A percentile compares a stretch with the other conserved stretches of the same genome.
These are phyloP conservation scores for Pedicia rivosa DNA, from an alignment of 2,888 invertebrate species.

Conservation along the genomic window DNA sequence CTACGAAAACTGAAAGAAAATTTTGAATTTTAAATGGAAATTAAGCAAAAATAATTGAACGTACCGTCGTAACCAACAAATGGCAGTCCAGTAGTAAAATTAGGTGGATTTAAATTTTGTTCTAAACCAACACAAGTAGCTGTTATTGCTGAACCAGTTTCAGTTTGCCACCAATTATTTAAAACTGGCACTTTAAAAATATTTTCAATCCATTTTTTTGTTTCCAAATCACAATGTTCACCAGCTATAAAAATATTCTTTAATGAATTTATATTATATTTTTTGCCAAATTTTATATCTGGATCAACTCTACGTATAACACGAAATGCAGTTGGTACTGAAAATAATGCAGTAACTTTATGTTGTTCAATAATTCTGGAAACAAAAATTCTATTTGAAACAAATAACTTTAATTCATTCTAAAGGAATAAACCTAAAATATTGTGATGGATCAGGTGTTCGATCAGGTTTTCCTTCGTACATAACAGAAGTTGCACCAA, in stretches of 20 bases:
- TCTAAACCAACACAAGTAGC: conserved; percentile 67
- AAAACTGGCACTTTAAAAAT: conserved; percentile 58
- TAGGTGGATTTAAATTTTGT: conserved; percentile 51
- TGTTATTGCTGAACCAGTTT: conserved; percentile 81
- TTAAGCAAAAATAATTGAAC: conserved; percentile 14
- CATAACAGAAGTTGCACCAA: conserved; percentile 62
- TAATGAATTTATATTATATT: conserved; percentile 54
- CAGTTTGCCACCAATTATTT: conserved; percentile 98
- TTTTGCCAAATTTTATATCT: conserved; percentile 45
- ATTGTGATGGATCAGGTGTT: conserved; percentile 84
- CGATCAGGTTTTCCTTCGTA: conserved; percentile 91
- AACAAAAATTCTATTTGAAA: conserved; percentile 7
- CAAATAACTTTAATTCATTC: background rate
- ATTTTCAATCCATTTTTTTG: conserved; percentile 59
- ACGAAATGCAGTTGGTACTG: conserved; percentile 80
- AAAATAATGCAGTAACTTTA: conserved; percentile 68
- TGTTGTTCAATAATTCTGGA: conserved; percentile 73
- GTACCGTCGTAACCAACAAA: conserved; percentile 78
- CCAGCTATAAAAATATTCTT: conserved; percentile 71
- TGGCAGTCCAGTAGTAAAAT: conserved; percentile 67
- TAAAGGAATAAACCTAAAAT: conserved; percentile 48
- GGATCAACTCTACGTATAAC: conserved; percentile 73
- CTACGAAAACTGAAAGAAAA: conserved; percentile 40
- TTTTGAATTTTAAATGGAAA: background rate
- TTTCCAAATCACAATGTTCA: conserved; percentile 86